Base-by-base conservation (phyloP, 2,888 invertebrate species). In the Chrysodeixis includens region DNA sequence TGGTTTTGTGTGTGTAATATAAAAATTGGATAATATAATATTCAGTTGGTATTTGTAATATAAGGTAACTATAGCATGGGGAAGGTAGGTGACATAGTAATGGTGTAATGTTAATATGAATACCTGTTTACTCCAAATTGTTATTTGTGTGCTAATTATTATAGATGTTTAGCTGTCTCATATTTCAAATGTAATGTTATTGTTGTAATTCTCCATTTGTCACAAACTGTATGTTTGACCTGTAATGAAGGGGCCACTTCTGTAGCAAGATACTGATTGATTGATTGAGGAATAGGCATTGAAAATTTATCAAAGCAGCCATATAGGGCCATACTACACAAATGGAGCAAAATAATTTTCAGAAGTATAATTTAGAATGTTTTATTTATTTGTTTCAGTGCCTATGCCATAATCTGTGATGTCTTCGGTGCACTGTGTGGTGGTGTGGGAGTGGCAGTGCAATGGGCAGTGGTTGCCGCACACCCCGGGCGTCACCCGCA, bases 401-500 rank as follows among this genome's bases (percentile, higher is more conserved):
- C 55, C 56, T 35, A 74, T 71, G 76, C 52, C 62, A 66, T 78
- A 73, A 63, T 77, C 40, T 55, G 16, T 1, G 26, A 96, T 96
- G 96, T 95, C 96, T 62, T 90, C 94, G 14, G 96, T 96, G 66
- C 97, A 97, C 91, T 97, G 97, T 71, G 97, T 97, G 71, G 97
- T 97, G 81, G 97, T 97, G 77, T 97, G 97, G 97, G 97, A 97
- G 94, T 97, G 97, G 96, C 91, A 91, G 78, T 96, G 96, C 88
- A 97, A 96, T 68, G 95, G 96, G 56, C 96, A 96, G 83, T 98
- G 98, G 98, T 94, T 98, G 88, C 98, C 98, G 0, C 98, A 98
- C 90, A 97, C 97, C 59, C 98, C 98, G 0, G 97, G 97, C 6
- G 98, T 98, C 6, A 97, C 98, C 0, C 97, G 98, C 85, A 97